Evolutionary conservation across 64 coral and sea anemone species (phyloP), one percentile per base, ranked within the genome.

Genomic region (Porites lutea): DNA sequence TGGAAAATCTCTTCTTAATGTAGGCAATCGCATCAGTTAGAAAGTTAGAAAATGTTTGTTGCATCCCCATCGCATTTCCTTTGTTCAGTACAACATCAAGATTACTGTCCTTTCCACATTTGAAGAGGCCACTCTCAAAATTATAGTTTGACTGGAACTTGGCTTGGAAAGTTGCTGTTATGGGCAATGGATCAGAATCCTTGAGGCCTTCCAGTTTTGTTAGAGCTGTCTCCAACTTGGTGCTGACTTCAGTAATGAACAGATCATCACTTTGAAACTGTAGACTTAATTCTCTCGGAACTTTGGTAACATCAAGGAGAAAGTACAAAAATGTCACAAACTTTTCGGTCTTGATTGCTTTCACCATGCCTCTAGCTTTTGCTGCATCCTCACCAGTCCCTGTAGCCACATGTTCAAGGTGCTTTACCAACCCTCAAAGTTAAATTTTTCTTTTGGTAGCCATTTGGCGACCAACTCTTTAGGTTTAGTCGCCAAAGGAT

Each of bases 371-470:
- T 78, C 50, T 57, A 78, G 51, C 75, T 55, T 78, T 53, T 76
- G 73, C 45, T 76, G 51, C 51, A 22, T 78, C 75, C 75, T 78
- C 75, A 57, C 75, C 49, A 78, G 75, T 78, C 75, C 75, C 75
- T 78, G 75, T 55, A 78, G 51, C 75, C 75, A 78, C 75, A 78
- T 78, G 75, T 78, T 78, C 75, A 78, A 78, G 75, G 49, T 78
- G 75, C 52, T 57, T 57, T 57, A 57, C 54, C 27, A 37, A 37
- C 23, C 75, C 75, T 78, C 75, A 78, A 78, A 78, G 75, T 78
- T 78, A 78, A 5, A 78, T 78, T 78, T 78, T 78, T 78, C 54
- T 16, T 78, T 78, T 78, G 54, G 75, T 21, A 23, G 75, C 75
- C 27, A 37, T 37, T 37, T 37, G 27, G 27, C 27, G 27, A 37